Evolutionary conservation across 2,797 vertebrate species (phyloP).

Genomic region (Sebastes vulpes): DNA sequence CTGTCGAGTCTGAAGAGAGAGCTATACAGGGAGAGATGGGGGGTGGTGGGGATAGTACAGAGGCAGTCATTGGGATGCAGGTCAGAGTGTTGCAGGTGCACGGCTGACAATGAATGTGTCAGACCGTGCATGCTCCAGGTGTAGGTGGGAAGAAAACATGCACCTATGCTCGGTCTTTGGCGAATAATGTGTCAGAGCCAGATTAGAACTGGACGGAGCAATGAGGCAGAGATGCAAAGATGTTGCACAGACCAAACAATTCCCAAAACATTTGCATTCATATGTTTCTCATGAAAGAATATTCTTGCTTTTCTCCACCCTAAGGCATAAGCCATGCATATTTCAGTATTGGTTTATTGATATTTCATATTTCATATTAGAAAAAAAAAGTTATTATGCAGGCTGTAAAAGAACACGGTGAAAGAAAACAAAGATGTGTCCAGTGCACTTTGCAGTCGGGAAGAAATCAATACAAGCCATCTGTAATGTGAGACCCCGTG

Average conservation of each 20-base stretch:
- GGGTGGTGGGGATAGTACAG: conserved; percentile 15
- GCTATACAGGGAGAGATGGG: conserved; percentile 30
- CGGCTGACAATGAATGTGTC: conserved; percentile 75
- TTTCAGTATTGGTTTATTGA: conserved; percentile 34
- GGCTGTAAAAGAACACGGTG: conserved; percentile 37
- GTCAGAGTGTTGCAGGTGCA: conserved; percentile 75
- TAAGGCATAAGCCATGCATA: conserved; percentile 5
- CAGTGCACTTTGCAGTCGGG: conserved; percentile 59
- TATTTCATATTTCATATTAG: conserved; percentile 42
- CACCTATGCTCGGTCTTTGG: conserved; percentile 45
- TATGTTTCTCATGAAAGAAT: conserved; percentile 1
- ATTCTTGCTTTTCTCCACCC: not conserved
- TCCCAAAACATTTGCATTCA: conserved; percentile 28
- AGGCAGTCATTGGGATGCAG: conserved; percentile 78
- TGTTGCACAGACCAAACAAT: conserved; percentile 12
- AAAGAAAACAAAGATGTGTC: conserved; percentile 48
- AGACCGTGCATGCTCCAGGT: conserved; percentile 66
- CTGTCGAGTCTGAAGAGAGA: conserved; percentile 61
- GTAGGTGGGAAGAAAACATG: conserved; percentile 52
- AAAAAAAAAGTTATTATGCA: conserved; percentile 31
- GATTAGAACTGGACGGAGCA: conserved; percentile 36
- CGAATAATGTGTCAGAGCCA: conserved; percentile 64
- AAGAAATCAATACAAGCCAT: conserved; percentile 76
- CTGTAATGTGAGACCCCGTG: conserved; percentile 73
- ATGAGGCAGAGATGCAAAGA: conserved; percentile 50